phyloP scores from a whole-genome alignment of 2,888 invertebrate species.

The Galerucella nymphaeae region DNA sequence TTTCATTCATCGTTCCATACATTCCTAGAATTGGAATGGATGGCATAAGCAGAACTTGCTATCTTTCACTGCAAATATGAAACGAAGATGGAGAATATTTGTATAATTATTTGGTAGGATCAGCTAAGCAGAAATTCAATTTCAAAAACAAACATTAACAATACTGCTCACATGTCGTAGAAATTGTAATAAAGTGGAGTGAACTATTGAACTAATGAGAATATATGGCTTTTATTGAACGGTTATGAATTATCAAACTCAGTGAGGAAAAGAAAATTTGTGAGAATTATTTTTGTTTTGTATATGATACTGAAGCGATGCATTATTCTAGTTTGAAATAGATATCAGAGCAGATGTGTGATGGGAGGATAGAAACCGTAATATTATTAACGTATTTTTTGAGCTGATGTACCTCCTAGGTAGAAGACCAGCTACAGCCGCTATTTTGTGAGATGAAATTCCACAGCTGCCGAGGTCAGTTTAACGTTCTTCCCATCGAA shows the following conservation, averaged over 20 bases:
- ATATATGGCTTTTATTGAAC: slow-evolving; percentile 17
- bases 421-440: no score
- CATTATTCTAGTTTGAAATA: no score
- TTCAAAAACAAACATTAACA: slow-evolving; percentile 31
- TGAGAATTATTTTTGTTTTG: neutral
- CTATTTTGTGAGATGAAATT: slow-evolving; percentile 50
- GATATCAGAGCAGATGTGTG: no score
- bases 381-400: no score
- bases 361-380: no score
- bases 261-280: neutral
- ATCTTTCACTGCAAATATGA: slow-evolving; percentile 21
- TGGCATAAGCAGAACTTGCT: slow-evolving; percentile 11
- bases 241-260: neutral
- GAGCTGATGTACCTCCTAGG: no score
- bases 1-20: neutral
- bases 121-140: slow-evolving; percentile 23
- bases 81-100: slow-evolving; percentile 10
- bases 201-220: slow-evolving; percentile 18
- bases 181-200: slow-evolving; percentile 18
- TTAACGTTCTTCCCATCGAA: slow-evolving; percentile 53
- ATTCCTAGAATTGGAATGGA: no score
- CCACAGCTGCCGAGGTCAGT: slow-evolving; percentile 53
- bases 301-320: no score
- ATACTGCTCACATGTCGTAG: slow-evolving; percentile 20
- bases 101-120: slow-evolving; percentile 19